phyloP scores from a whole-genome alignment of 2,888 invertebrate genomes.

The Pseudococcus viburni region DNA sequence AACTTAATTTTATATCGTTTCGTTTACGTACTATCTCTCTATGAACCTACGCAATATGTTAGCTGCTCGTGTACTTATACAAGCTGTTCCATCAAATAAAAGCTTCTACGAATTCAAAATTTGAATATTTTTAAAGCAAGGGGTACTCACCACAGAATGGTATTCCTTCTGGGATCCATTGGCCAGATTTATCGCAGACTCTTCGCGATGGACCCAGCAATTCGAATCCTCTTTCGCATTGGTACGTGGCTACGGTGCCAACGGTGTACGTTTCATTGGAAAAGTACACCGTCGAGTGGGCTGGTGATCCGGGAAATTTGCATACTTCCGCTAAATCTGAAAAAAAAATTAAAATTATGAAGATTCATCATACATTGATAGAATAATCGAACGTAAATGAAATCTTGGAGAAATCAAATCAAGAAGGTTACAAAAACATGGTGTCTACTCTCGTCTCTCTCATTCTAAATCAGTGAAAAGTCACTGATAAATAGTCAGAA shows the following conservation, averaged over 20 bases:
- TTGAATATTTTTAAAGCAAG: too few species aligned
- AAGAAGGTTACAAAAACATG: too few species aligned
- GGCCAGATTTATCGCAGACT: conserved; percentile 80
- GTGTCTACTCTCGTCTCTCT: too few species aligned
- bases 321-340: conserved; percentile 73
- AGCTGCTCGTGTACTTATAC: too few species aligned
- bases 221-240: conserved; percentile 91
- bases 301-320: conserved; percentile 91
- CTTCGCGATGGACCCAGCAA: conserved; percentile 88
- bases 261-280: conserved; percentile 75
- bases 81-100: too few species aligned
- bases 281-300: conserved; percentile 87
- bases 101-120: too few species aligned
- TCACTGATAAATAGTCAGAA: too few species aligned
- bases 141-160: conserved; percentile 91
- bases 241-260: conserved; percentile 85
- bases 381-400: too few species aligned
- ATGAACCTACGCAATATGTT: too few species aligned
- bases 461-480: too few species aligned
- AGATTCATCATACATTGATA: background rate
- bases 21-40: background rate
- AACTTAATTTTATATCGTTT: conserved; percentile 39
- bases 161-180: conserved; percentile 91
- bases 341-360: conserved; percentile 48
- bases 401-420: too few species aligned